Base-by-base conservation (phyloP, 2,113 vertebrate species). In the Mesoclemmys tuberculata region DNA sequence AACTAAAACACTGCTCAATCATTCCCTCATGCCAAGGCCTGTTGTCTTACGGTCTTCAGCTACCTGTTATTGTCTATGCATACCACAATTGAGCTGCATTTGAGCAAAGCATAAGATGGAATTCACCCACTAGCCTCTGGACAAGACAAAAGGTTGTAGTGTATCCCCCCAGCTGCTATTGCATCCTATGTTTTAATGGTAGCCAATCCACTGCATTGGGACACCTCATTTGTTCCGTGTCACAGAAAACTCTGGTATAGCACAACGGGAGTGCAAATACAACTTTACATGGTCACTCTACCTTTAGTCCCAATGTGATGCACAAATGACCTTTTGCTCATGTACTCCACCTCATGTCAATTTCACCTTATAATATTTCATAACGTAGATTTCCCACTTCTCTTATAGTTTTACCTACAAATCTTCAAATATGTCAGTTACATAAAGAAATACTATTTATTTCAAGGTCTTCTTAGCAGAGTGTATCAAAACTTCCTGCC, bases 131-230 rank as follows among this genome's bases (percentile, higher is more conserved):
- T 2, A 12, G 3, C 7, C 6, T 13, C n/a, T 13, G 52, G 51
- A 77, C 14, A 48, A 77, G 79, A 19, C 2, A 1, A 41, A 14
- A 29, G 3, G 82, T 16, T 55, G 41, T 49, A 75, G 6, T 10
- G n/a, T 41, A 79, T n/a, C 48, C 54, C 31, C 24, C 19, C 16
- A 10, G 56, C 0, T 2, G 52, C 44, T 21, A 2, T n/a, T 10
- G 22, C 5, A 19, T 5, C 2, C n/a, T 3, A 35, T 0, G 0
- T 1, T 5, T 6, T n/a, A 19, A 21, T 11, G 56, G 54, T 16
- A 21, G 2, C 4, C 55, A 9, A 12, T 9, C 41, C 38, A 2
- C 14, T 4, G 49, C 35, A 38, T 24, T 8, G 44, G 5, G 5
- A 26, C n/a, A 16, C 9, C 35, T 6, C 5, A 13, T 38, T 11